Conservation (phyloP, 2,888 invertebrate species). For the Melanotus villosus region DNA sequence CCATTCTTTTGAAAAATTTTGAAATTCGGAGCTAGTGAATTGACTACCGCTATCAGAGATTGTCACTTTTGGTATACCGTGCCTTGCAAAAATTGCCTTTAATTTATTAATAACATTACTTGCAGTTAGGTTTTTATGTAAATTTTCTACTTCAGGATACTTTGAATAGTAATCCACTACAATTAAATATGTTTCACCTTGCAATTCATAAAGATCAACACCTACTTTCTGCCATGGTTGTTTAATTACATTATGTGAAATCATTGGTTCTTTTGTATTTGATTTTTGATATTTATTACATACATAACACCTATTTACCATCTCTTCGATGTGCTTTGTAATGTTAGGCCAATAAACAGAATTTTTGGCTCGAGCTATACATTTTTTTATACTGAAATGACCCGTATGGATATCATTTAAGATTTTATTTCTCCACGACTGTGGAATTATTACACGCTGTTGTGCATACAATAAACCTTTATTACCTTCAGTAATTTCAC, state of each 20-base stretch:
- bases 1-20: conserved; percentile 28
- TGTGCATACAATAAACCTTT: background rate
- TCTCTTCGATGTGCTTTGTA: background rate
- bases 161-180: too few relatives aligned
- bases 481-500: background rate
- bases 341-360: conserved; percentile 25
- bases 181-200: conserved; percentile 23
- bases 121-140: conserved; percentile 29
- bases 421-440: conserved; percentile 27
- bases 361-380: conserved; percentile 14
- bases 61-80: conserved; percentile 33
- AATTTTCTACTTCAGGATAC: conserved; percentile 5
- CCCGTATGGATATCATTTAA: conserved; percentile 30
- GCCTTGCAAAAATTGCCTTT: conserved; percentile 33
- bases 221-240: conserved; percentile 39
- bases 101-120: conserved; percentile 22
- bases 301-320: conserved; percentile 10
- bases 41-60: conserved; percentile 31
- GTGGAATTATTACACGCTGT: conserved; percentile 7
- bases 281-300: conserved; percentile 25
- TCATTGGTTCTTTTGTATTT: conserved; percentile 32
- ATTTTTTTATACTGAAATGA: conserved; percentile 28
- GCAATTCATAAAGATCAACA: conserved; percentile 29
- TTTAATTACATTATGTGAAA: conserved; percentile 18
- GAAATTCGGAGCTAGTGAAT: conserved; percentile 11